Base-by-base conservation (phyloP, 2,888 invertebrate species). In the Girardia tigrina region DNA sequence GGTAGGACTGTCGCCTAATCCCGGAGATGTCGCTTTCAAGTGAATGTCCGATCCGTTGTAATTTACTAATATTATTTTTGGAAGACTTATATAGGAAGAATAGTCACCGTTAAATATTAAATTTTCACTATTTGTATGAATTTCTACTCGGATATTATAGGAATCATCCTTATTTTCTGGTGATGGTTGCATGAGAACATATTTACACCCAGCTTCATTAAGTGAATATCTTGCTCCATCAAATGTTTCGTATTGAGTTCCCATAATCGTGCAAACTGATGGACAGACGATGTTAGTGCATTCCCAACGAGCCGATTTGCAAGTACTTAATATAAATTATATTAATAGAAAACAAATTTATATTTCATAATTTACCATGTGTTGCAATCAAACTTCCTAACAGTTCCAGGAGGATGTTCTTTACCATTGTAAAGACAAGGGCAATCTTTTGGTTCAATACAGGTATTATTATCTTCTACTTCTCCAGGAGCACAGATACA, bases 401-500 rank as follows among this genome's bases (percentile, higher is more conserved):
- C 79, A 2, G 78, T 78, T 16, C 81, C 81, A 42, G 79, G 77
- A 8, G 70, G 75, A 77, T 80, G 80, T 29, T 78, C 78, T 71
- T 80, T 78, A 0, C 89, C 90, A 78, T 89, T 89, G 80, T 89
- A 88, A 78, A 83, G 85, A 82, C 90, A 90, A 12, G 84, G 80
- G 0, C 84, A 84, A 72, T 84, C 80, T n/a, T 77, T 76, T 1
- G 84, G 79, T 0, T 84, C 80, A 14, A 89, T 84, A 69, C 76
- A 76, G 20, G 26, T 75, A 29, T 70, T 70, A n/a, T 69, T 69
- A 42, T 76, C 23, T 20, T 76, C 73, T 23, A 76, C 42, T n/a
- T 75, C 26, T 26, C 75, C 75, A 8, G 27, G 29, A 23, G 26
- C 36, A 69, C 76, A 76, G n/a, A 69, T 70, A 76, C 76, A 76